Base-by-base conservation (phyloP, 2,888 invertebrate species). In the Cabera pusaria region DNA sequence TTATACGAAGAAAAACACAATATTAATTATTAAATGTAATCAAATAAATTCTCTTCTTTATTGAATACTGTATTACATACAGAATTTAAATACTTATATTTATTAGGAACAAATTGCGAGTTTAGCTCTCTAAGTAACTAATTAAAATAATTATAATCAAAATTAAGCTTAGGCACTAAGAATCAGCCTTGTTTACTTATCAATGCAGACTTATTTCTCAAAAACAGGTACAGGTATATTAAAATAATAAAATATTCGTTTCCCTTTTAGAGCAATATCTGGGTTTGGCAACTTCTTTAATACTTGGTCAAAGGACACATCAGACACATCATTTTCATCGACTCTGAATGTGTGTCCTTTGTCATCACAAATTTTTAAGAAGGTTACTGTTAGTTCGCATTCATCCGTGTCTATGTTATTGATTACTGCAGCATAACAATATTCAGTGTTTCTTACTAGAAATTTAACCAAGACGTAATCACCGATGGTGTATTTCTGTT, bases 161-260 rank as follows among this genome's bases (percentile, higher is more conserved):
- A 8, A 21, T 31, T 31, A 31, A 14, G 14, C 14, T 14, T 14
- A 14, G 14, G 14, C 4, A 14, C 23, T 28, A 32, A 16, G 23
- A 33, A 33, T 27, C 27, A 39, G 39, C 27, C 33, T 39, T 27
- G 33, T 33, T 27, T 33, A 33, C 33, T 18, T 14, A 39, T 27
- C 33, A 33, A 14, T 33, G 14, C 22, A 21, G 17, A 31, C 35
- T 44, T 43, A 43, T 43, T 40, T 40, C 29, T 41, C 41, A 29
- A 40, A 44, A 23, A 40, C 40, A 17, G 31, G 22, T 33, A 45
- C 36, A 26, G 24, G 6, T 36, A 11, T 36, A 20, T 33, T 32
- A 43, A 33, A 50, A 42, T 39, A 39, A 47, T 42, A 44, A 50
- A 50, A 44, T 35, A 49, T 35, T 37, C 32, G 20, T 41, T 38